Evolutionary conservation across 2,888 invertebrate genomes (phyloP).

Genomic region (Troides oblongomaculatus): DNA sequence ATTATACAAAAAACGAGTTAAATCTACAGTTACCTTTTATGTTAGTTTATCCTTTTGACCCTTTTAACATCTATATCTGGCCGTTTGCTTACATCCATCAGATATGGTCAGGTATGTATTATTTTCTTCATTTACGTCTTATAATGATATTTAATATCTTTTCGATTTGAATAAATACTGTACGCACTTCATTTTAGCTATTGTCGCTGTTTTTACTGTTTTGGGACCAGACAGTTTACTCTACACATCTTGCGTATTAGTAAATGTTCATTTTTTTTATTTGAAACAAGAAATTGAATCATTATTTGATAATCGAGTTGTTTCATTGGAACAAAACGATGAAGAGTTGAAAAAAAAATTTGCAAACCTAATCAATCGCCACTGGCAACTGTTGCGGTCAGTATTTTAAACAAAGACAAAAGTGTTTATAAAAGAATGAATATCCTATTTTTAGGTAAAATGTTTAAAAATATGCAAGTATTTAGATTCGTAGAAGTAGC

Average conservation of each 20-base stretch:
- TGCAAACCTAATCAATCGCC: slow-evolving; percentile 1
- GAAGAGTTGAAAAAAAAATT: slow-evolving; percentile 10
- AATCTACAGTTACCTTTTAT: slow-evolving; percentile 20
- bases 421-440: not conserved
- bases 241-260: slow-evolving; percentile 29
- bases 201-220: slow-evolving; percentile 20
- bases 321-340: not conserved
- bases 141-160: not conserved
- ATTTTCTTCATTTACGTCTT: not conserved
- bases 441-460: too few species aligned
- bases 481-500: too few species aligned
- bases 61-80: slow-evolving; percentile 20
- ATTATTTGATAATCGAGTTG: slow-evolving; percentile 11
- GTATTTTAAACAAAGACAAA: not conserved
- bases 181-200: slow-evolving; percentile 9
- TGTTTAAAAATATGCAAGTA: too few species aligned
- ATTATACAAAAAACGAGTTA: slow-evolving; percentile 9
- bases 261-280: slow-evolving; percentile 30
- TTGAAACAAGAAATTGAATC: slow-evolving; percentile 19
- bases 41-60: slow-evolving; percentile 26
- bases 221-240: slow-evolving; percentile 32
- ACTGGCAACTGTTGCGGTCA: slow-evolving; percentile 13
- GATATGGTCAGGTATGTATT: slow-evolving; percentile 28
- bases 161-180: not conserved
- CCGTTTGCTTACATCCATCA: slow-evolving; percentile 28